Base-by-base conservation (phyloP, 2,113 vertebrate genomes). In the Eubucco bourcierii region DNA sequence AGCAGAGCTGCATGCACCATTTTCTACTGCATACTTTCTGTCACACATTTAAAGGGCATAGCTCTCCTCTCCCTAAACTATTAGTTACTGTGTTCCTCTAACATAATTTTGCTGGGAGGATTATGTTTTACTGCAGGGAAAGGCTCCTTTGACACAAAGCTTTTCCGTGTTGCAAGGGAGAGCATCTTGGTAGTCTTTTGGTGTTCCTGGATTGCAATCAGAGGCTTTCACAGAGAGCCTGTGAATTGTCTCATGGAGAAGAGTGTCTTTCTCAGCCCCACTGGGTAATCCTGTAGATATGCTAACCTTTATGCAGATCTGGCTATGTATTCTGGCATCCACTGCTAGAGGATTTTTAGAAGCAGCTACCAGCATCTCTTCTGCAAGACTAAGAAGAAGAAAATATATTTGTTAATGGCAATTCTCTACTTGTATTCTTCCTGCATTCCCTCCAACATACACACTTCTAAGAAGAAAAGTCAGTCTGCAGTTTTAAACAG, bases 391-490 rank as follows among this genome's bases (percentile, higher is more conserved):
- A 58, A 75, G 52, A 73, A 80, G 17, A 33, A 80, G 17, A 33
- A 79, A 76, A 6, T 55, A 5, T 41, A 59, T 60, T 63, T 84
- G 31, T 44, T 66, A 82, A 68, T 23, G n/a, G 44, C 10, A 39
- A 27, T 82, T 46, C 4, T 14, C 59, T 41, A 3, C 31, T 79
- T 92, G 50, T 25, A 52, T 85, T 25, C 66, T 34, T 29, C 5
- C 29, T 20, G 37, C 14, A 20, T 85, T 78, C 29, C 13, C 13
- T 80, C 53, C 10, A 53, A 55, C 13, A 10, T 4, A 9, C 10
- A 55, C 12, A 13, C 28, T 90, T 95, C 85, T 80, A 41, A 89
- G 88, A 70, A 65, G 65, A 94, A 88, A 84, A 95, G n/a, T 58
- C 50, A 82, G 80, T 60, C 21, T 88, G 53, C 84, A 77, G 56